phyloP scores from a whole-genome alignment of 2,797 vertebrate species.

The Silurus lanzhouensis region DNA sequence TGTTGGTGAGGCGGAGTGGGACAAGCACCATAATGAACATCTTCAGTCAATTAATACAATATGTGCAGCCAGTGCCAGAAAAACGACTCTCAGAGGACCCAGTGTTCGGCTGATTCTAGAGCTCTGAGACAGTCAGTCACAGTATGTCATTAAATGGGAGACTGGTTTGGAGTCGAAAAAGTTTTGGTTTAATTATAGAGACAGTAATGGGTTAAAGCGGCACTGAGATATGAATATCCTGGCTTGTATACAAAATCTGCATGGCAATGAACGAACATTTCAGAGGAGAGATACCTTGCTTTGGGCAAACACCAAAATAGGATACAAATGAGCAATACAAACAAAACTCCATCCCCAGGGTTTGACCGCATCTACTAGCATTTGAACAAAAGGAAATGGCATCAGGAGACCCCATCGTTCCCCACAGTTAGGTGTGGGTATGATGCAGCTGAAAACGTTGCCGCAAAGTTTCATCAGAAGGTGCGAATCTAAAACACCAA shows the following conservation, averaged over 20 bases:
- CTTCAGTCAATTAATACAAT: slow-evolving; percentile 33
- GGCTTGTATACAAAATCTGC: not conserved
- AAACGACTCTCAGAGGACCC: slow-evolving; percentile 19
- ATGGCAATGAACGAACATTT: not conserved
- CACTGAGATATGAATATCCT: not conserved
- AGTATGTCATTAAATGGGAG: not conserved
- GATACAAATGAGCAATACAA: not conserved
- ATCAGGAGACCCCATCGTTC: too few relatives aligned
- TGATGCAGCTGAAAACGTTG: not conserved
- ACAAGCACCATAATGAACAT: slow-evolving; percentile 46
- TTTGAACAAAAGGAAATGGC: not conserved
- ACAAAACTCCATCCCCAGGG: not conserved
- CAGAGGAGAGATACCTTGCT: not conserved
- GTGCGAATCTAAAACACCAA: not conserved
- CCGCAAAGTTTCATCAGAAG: not conserved
- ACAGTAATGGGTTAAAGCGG: not conserved
- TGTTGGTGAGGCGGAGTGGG: slow-evolving; percentile 33
- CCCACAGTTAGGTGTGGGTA: not conserved
- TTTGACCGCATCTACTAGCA: not conserved
- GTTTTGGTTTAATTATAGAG: not conserved
- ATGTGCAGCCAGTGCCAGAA: slow-evolving; percentile 8
- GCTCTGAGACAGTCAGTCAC: slow-evolving; percentile 26
- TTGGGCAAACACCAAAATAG: slow-evolving; percentile 1
- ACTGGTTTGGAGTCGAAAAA: not conserved
- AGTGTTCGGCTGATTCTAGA: slow-evolving; percentile 1